Conservation (phyloP, 2,888 invertebrate genomes). For the Sycophila texana region DNA sequence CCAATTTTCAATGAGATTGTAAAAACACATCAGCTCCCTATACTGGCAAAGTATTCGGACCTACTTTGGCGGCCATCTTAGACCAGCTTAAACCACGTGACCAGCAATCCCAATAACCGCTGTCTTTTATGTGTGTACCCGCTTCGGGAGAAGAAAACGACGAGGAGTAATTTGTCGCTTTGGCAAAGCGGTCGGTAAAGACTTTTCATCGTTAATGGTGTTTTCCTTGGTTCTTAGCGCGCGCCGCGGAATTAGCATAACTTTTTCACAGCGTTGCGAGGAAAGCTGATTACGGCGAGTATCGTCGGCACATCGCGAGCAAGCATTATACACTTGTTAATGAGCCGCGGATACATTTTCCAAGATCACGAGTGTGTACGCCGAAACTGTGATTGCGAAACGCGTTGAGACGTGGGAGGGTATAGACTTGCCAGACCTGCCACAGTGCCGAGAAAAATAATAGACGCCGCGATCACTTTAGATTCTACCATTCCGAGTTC, state of each 20-base stretch:
- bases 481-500: no score
- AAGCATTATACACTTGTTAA: conserved; percentile 52
- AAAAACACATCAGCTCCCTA: no score
- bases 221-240: conserved; percentile 54
- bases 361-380: not conserved
- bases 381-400: not conserved
- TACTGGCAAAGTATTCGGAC: no score
- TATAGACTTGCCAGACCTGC: not conserved
- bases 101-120: no score
- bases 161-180: conserved; percentile 17
- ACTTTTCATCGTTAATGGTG: conserved; percentile 49
- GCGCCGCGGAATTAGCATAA: conserved; percentile 36
- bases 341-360: conserved; percentile 54
- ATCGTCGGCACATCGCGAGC: not conserved
- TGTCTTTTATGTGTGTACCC: not conserved
- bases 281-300: conserved; percentile 29
- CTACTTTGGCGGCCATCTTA: no score
- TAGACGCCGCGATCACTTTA: no score
- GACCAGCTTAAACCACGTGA: no score
- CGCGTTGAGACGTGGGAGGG: not conserved
- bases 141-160: not conserved
- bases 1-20: no score
- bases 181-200: conserved; percentile 1
- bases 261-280: conserved; percentile 41
- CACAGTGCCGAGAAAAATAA: no score